These are phyloP conservation scores for Epinotia brunnichana DNA, from an alignment of 2,888 invertebrate genomes.

Conservation along the genomic window DNA sequence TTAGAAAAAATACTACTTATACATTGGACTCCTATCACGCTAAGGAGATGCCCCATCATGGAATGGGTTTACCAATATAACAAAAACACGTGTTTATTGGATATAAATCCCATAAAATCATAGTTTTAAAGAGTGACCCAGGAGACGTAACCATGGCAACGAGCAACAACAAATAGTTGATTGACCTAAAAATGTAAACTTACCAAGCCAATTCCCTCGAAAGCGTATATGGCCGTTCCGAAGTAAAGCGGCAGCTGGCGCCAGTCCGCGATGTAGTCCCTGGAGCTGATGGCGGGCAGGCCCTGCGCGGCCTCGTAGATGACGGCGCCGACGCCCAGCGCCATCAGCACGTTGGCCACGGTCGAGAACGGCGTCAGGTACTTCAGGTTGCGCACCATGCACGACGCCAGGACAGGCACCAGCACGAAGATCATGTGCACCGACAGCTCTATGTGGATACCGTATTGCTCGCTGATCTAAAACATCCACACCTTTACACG, in stretches of 20 bases:
- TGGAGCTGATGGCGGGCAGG: constrained; percentile 85
- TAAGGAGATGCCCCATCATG: too few species aligned
- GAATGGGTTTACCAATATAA: too few species aligned
- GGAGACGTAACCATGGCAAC: too few species aligned
- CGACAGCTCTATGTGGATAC: constrained; percentile 85
- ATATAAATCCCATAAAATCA: too few species aligned
- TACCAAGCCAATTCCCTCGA: constrained; percentile 97
- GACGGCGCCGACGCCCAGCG: constrained; percentile 89
- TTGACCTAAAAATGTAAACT: too few species aligned
- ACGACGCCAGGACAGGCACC: constrained; percentile 88
- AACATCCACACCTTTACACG: constrained; percentile 47
- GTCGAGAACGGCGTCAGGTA: constrained; percentile 96
- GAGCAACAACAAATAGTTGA: too few species aligned
- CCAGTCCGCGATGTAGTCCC: constrained; percentile 85
- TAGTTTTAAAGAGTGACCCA: too few species aligned
- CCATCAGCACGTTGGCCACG: constrained; percentile 93
- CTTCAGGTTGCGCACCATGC: constrained; percentile 93
- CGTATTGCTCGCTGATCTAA: constrained; percentile 88
- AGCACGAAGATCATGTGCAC: constrained; percentile 89
- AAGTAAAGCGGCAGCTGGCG: constrained; percentile 92
- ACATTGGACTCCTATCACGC: too few species aligned
- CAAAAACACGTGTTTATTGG: too few species aligned
- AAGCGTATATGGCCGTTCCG: constrained; percentile 97
- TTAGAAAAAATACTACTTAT: too few species aligned
- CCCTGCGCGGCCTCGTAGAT: constrained; percentile 89